These are phyloP conservation scores for Apantesis nais DNA, from an alignment of 2,888 invertebrate species.

Conservation along the genomic window DNA sequence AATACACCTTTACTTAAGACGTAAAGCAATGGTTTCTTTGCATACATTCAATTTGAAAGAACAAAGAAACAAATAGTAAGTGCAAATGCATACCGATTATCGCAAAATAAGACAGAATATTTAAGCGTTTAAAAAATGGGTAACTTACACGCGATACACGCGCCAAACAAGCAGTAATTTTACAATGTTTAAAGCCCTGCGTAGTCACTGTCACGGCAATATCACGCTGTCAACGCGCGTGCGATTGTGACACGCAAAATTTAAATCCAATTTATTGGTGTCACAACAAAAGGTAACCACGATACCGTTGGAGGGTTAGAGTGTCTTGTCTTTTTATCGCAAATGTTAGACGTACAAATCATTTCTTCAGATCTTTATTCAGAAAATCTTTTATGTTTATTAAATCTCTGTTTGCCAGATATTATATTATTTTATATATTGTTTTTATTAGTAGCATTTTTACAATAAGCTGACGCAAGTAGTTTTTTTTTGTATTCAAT, in stretches of 20 bases:
- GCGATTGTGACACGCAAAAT: conserved; percentile 70
- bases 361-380: conserved; percentile 14
- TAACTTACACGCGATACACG: conserved; percentile 43
- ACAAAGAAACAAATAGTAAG: conserved; percentile 24
- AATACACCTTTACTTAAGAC: conserved; percentile 38
- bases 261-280: conserved; percentile 70
- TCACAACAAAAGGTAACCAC: conserved; percentile 48
- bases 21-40: conserved; percentile 31
- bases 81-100: conserved; percentile 29
- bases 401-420: background rate
- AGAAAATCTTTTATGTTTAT: background rate
- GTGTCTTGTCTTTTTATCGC: conserved; percentile 39
- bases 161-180: conserved; percentile 29
- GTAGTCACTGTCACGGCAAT: conserved; percentile 62
- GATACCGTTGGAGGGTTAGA: conserved; percentile 43
- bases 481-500: background rate
- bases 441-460: too few species aligned
- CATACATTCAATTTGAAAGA: conserved; percentile 31
- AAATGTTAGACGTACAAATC: conserved; percentile 17
- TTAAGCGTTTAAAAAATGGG: conserved; percentile 29
- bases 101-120: conserved; percentile 43
- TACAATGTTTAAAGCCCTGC: conserved; percentile 58
- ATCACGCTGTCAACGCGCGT: conserved; percentile 67
- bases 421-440: too few species aligned
- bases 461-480: too few species aligned